A percentile compares a stretch with the other conserved stretches of the same genome.
phyloP scores from a whole-genome alignment of 1,140 invertebrate genomes.

The Drosophila subpulchrella region DNA sequence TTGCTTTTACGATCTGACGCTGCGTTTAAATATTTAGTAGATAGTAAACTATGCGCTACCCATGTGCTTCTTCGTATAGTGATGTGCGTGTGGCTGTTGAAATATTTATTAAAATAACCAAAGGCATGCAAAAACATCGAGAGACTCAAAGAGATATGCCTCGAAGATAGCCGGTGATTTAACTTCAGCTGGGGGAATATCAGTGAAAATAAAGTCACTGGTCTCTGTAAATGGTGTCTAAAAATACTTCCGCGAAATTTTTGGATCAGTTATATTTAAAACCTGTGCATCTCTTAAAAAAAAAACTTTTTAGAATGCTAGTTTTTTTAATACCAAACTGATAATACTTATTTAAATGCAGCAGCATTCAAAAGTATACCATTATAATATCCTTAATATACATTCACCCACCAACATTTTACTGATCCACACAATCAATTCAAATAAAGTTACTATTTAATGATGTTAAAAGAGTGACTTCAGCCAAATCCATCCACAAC shows the following conservation, averaged over 20 bases:
- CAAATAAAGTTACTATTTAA: not conserved
- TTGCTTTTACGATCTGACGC: slow-evolving; percentile 78
- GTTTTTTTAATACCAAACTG: too few species aligned
- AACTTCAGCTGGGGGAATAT: not conserved
- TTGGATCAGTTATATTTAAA: too few species aligned
- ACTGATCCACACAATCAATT: not conserved
- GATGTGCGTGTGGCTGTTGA: slow-evolving; percentile 55
- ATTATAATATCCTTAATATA: not conserved
- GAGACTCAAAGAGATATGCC: slow-evolving; percentile 9
- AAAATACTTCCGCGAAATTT: too few species aligned
- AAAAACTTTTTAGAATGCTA: too few species aligned
- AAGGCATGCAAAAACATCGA: slow-evolving; percentile 40
- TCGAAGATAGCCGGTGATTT: slow-evolving; percentile 8
- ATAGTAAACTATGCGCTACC: slow-evolving; percentile 70
- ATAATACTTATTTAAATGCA: too few species aligned
- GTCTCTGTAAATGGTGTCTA: not conserved
- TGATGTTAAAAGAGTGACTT: not conserved
- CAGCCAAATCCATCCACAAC: not conserved
- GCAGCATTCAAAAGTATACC: not conserved
- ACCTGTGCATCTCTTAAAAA: too few species aligned
- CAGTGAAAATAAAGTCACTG: not conserved
- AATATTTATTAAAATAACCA: slow-evolving; percentile 80
- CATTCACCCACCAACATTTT: too few species aligned
- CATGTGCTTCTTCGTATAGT: slow-evolving; percentile 12
- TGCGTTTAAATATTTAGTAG: slow-evolving; percentile 79